A percentile compares a stretch with the other conserved stretches of the same genome.
These are phyloP conservation scores for Melieria picta DNA, from an alignment of 2,888 invertebrate genomes.

Conservation along the genomic window DNA sequence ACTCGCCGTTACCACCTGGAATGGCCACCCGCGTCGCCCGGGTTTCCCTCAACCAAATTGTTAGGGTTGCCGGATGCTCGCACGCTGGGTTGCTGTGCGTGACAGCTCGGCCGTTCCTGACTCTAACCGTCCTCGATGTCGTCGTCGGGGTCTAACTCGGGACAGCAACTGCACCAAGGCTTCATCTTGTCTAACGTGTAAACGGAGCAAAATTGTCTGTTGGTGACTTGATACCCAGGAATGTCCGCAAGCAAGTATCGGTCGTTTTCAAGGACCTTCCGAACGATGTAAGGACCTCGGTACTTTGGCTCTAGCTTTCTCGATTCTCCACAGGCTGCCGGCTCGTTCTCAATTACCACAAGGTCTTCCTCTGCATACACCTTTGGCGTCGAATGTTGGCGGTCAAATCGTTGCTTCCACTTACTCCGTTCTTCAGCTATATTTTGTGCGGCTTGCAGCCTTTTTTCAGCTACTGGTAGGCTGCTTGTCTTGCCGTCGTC, in stretches of 20 bases:
- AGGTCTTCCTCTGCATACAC: constrained; percentile 23
- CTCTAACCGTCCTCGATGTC: background rate
- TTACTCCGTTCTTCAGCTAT: background rate
- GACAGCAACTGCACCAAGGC: constrained; percentile 26
- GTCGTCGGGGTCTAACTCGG: constrained; percentile 24
- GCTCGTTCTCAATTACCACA: constrained; percentile 33
- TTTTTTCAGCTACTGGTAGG: background rate
- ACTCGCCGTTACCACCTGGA: no score
- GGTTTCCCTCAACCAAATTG: no score
- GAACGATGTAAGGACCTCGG: constrained; percentile 33
- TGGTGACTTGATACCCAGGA: constrained; percentile 28
- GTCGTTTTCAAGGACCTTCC: constrained; percentile 33
- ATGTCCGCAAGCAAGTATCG: constrained; percentile 40
- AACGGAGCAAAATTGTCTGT: constrained; percentile 33
- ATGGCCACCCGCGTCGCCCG: no score
- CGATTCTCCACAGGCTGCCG: constrained; percentile 35
- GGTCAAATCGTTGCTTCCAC: background rate
- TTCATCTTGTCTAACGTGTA: constrained; percentile 39
- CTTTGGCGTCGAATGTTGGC: constrained; percentile 19
- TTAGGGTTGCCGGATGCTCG: no score
- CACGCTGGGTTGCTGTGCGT: no score
- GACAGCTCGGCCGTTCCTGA: no score
- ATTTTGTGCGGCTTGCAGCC: background rate
- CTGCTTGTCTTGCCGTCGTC: background rate
- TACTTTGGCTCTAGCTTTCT: constrained; percentile 36